Evolutionary conservation across 1,140 invertebrate species (phyloP), one percentile per base, ranked within the genome.

Genomic region (Heliconius eleuchia): DNA sequence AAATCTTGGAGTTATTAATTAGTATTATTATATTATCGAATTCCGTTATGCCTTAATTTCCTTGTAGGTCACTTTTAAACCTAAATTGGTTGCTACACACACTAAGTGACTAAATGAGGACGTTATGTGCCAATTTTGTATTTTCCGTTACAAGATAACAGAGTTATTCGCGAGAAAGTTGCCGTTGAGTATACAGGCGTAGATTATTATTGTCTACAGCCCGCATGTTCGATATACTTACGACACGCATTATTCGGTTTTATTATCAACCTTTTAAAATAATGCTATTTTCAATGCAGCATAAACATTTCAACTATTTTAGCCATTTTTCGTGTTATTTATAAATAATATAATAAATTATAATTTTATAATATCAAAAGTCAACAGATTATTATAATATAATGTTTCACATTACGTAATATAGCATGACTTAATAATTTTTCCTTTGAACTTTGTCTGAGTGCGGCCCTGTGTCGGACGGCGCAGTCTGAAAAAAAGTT

Each of bases 401-500:
- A 79, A 79, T 77, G 80, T 83, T 83, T 77, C 77, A 80, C 81
- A 81, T 83, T 83, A 83, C 82, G 73, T 81, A 83, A 83, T 80
- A 81, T 81, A 55, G 77, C 77, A 75, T 81, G 78, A 81, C 76
- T 82, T 77, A 83, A 81, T 81, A 83, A 74, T 79, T 80, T 66
- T 80, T 81, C 80, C 82, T 83, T 83, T 83, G 82, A 83, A 81
- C 80, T 74, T 79, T 79, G 80, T 83, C 84, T 83, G 80, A 91
- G 85, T 91, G 73, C 91, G 86, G 75, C 88, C 91, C 92, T 94
- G 92, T 71, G 82, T 77, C 89, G 92, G 92, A 92, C 92, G 92
- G 91, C 89, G 89, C 89, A 91, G 91, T 90, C 92, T 94, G 91
- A 94, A 94, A 94, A 92, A 94, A 93, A 90, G 88, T 91, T 94